phyloP scores from a whole-genome alignment of 2,888 invertebrate species.

The Phyllotreta cruciferae region DNA sequence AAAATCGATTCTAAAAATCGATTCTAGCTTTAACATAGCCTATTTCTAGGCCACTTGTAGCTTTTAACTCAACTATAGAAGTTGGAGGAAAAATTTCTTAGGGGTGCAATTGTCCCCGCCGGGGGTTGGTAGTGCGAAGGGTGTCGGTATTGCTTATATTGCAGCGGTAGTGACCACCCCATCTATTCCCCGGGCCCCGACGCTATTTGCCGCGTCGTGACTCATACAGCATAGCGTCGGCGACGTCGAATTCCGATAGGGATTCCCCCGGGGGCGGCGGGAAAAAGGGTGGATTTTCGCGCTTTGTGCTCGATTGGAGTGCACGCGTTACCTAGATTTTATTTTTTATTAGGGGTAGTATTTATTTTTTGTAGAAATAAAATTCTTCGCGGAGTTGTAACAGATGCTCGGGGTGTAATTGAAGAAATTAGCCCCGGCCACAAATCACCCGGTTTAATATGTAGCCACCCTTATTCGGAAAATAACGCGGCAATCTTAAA shows the following conservation, averaged over 20 bases:
- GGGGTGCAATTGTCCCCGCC: conserved; percentile 16
- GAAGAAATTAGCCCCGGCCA: conserved; percentile 43
- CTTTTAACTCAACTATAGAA: no score
- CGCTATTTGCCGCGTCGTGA: conserved; percentile 57
- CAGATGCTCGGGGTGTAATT: conserved; percentile 19
- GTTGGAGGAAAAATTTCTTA: no score
- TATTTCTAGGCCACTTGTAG: no score
- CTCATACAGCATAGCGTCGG: conserved; percentile 52
- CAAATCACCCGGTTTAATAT: conserved; percentile 54
- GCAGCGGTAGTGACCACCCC: conserved; percentile 47
- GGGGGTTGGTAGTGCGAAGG: conserved; percentile 16
- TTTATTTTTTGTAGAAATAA: no score
- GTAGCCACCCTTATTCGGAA: conserved; percentile 38
- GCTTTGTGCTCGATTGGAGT: conserved; percentile 41
- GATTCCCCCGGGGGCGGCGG: conserved; percentile 47
- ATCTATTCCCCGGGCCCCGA: conserved; percentile 51
- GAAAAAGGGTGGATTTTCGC: conserved; percentile 22
- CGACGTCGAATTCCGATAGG: conserved; percentile 53
- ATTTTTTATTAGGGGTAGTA: no score
- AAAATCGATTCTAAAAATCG: no score
- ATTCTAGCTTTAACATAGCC: no score
- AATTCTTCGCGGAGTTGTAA: conserved; percentile 19
- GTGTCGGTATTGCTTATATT: conserved; percentile 41
- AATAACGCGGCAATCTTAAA: conserved; percentile 27
- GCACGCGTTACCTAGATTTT: conserved; percentile 11